Evolutionary conservation across 2,113 vertebrate genomes (phyloP), one percentile per base, ranked within the genome.

Genomic region (Myocastor coypus): DNA sequence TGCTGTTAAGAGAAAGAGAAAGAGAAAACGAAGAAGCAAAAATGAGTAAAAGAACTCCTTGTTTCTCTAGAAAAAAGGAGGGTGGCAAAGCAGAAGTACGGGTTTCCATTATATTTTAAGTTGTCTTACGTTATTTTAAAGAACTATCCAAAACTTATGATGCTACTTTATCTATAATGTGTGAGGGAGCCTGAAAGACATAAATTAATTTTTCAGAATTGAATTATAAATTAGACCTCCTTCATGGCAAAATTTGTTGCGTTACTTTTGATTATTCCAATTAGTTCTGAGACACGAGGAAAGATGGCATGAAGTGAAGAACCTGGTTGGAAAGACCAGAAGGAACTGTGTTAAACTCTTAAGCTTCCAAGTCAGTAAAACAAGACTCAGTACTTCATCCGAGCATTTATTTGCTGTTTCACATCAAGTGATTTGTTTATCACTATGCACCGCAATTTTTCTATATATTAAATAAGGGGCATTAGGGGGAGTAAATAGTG

Each of bases 1-100:
- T 34, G 30, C 1, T 82, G 22, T 30, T 80, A 82, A 55, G 55
- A 52, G 10, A 55, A 55, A 55, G 55, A 13, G 14, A 55, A 16
- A 16, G 12, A 17, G 16, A 55, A 55, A 14, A 84, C 91, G 68
- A 24, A 8, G 68, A 28, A 55, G 89, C 82, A 28, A 14, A 93
- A 68, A 59, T 12, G 0, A 5, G 1, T 37, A 12, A 81, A 10
- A 22, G 22, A 1, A 8, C 0, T 28, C 8, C 10, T 32, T 2
- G 7, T 1, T 14, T 55, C 13, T 42, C 0, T 1, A 80, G 12
- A 87, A 34, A 86, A 61, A 19, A 52, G 22, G n/a, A n/a, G 19
- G 2, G 69, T 59, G 9, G 10, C 19, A 42, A 0, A 3, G 52
- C 64, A 63, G 3, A 83, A 7, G 4, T 32, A 22, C 17, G 37